Base-by-base conservation (phyloP, 2,113 vertebrate genomes). In the Oncorhynchus gorbuscha region DNA sequence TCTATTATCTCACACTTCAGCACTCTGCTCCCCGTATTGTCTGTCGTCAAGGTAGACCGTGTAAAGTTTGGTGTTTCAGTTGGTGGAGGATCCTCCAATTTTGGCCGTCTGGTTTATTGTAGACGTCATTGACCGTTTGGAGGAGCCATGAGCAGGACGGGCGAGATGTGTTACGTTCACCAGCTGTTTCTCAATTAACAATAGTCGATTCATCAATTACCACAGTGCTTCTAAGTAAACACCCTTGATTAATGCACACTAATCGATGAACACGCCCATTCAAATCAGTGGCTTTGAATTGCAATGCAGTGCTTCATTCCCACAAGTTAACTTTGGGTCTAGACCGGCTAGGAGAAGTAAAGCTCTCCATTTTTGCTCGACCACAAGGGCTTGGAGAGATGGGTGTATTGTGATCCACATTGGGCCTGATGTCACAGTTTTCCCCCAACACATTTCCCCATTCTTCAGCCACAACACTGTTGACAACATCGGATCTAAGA, bases 191-290 rank as follows among this genome's bases (percentile, higher is more conserved):
- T 72, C 79, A 82, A 85, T 87, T 82, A 86, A 69, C 77, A 45
- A 69, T 68, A 77, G 68, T 65, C 81, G 3, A 84, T 83, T 85
- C 80, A 80, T 88, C 88, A 87, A 28, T 55, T 77, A 84, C 16
- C 3, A 71, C 72, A 79, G 75, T 74, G 85, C 73, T 84, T 66
- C 69, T 73, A 16, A 79, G 79, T 85, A 89, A 86, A 87, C 83
- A 88, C 73, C 80, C 81, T 84, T 84, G 82, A 90, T 88, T 86
- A 16, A 71, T 87, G 73, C 80, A 80, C 85, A 76, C n/a, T 70
- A 83, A 89, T 89, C 85, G 80, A 88, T 85, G 78, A 82, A 84
- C 78, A 77, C 83, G 78, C 84, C 80, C 9, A 22, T 64, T 28
- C 73, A 74, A 81, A 81, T 76, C 84, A 79, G 28, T 81, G 75